A percentile compares a stretch with the other conserved stretches of the same genome.
Evolutionary conservation across 2,888 invertebrate genomes (phyloP).

Genomic region (Marronus borbonicus): DNA sequence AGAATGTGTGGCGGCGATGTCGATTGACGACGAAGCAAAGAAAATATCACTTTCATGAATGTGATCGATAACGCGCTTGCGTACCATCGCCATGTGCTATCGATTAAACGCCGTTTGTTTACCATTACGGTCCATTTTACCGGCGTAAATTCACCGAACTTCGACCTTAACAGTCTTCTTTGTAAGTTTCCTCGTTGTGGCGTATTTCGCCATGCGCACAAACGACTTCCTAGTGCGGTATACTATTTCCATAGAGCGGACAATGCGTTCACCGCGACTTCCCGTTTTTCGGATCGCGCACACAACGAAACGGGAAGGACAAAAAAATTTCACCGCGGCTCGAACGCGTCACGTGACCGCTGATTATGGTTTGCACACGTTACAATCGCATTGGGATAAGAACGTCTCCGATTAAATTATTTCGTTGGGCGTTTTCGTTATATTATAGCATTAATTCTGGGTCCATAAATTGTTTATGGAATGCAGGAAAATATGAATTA

Average conservation of each 20-base stretch:
- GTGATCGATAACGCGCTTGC: constrained; percentile 51
- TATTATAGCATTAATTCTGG: too few relatives aligned
- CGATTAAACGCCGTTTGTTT: constrained; percentile 45
- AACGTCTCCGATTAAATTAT: neutral
- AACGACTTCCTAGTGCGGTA: constrained; percentile 7
- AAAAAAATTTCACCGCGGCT: constrained; percentile 33
- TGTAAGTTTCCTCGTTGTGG: constrained; percentile 42
- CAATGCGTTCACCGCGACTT: constrained; percentile 17
- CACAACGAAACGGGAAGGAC: neutral
- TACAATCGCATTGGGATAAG: neutral
- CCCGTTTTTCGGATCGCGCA: constrained; percentile 4
- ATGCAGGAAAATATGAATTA: too few relatives aligned
- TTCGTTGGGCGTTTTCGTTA: neutral
- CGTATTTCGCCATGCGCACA: constrained; percentile 48
- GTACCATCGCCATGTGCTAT: constrained; percentile 44
- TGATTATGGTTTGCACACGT: constrained; percentile 7
- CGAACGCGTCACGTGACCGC: constrained; percentile 9
- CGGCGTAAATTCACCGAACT: constrained; percentile 2
- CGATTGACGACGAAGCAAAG: constrained; percentile 33
- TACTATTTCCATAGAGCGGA: constrained; percentile 19
- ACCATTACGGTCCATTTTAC: constrained; percentile 36
- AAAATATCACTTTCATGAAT: constrained; percentile 50
- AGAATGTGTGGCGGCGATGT: neutral
- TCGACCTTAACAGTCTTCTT: constrained; percentile 32
- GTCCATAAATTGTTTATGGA: too few relatives aligned